Percentiles rank a stretch among this genome's conserved stretches.
These are phyloP conservation scores for Ectobius pallidus DNA, from an alignment of 2,888 invertebrate species.

Conservation along the genomic window DNA sequence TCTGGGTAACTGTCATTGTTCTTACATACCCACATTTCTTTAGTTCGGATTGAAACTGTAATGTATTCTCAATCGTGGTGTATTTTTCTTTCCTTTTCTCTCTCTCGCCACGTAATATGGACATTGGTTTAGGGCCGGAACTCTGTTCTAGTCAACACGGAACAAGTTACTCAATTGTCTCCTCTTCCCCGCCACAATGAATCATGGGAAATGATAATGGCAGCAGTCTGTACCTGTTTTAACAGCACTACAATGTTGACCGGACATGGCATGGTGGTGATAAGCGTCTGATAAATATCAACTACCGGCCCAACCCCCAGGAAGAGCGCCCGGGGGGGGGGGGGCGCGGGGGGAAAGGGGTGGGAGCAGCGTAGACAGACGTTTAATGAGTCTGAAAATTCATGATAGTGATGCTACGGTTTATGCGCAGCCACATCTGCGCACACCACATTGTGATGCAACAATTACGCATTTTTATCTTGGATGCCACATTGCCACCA, in stretches of 20 bases:
- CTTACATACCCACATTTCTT: not conserved
- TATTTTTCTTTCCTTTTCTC: not conserved
- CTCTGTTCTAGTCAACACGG: constrained; percentile 23
- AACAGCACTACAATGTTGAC: constrained; percentile 21
- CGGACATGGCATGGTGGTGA: constrained; percentile 25
- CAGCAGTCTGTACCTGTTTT: constrained; percentile 27
- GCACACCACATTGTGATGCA: constrained; percentile 8
- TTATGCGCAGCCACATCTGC: not conserved
- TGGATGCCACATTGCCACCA: not conserved
- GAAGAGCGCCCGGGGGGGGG: not conserved
- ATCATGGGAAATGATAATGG: constrained; percentile 29
- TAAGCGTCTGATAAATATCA: constrained; percentile 28
- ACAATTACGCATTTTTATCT: constrained; percentile 10
- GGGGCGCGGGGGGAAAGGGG: not conserved
- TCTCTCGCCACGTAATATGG: not conserved
- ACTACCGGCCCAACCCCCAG: constrained; percentile 4
- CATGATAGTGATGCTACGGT: constrained; percentile 17
- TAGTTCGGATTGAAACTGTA: not conserved
- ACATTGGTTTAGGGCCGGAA: constrained; percentile 15
- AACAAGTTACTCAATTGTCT: constrained; percentile 29
- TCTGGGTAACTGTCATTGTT: not conserved
- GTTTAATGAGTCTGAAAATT: constrained; percentile 26
- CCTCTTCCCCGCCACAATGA: constrained; percentile 15
- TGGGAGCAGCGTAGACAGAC: not conserved
- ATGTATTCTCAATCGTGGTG: not conserved